phyloP scores from a whole-genome alignment of 1,140 invertebrate species.

The Cephus cinctus region DNA sequence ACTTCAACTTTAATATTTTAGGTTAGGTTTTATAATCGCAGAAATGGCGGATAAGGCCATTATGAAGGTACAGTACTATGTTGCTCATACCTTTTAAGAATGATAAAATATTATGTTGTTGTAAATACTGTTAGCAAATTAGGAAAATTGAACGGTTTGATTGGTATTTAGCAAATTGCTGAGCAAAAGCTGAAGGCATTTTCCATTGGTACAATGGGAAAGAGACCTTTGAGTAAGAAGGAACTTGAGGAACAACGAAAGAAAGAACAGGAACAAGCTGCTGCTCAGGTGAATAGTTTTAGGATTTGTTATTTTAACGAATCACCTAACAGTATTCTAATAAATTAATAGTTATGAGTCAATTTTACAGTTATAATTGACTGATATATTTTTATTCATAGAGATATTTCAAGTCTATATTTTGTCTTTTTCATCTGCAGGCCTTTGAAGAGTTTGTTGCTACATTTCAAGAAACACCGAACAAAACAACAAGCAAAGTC shows the following conservation, averaged over 20 bases:
- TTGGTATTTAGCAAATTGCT: constrained; percentile 61
- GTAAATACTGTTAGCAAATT: constrained; percentile 1
- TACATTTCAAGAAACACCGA: constrained; percentile 89
- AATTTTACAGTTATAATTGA: too few species aligned
- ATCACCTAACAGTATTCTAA: too few species aligned
- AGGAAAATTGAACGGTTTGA: constrained; percentile 3
- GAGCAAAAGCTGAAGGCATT: constrained; percentile 80
- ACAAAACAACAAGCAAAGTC: constrained; percentile 77
- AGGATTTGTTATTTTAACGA: constrained; percentile 9
- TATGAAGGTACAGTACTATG: constrained; percentile 41
- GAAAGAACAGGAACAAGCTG: constrained; percentile 86
- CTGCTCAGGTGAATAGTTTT: constrained; percentile 63
- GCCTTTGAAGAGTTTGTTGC: constrained; percentile 97
- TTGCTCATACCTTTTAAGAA: constrained; percentile 6
- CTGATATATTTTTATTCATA: constrained; percentile 3
- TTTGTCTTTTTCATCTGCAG: constrained; percentile 53
- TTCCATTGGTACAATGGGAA: constrained; percentile 80
- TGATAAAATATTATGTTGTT: constrained; percentile 4
- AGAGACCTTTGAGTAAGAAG: constrained; percentile 77
- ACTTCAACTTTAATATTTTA: constrained; percentile 11
- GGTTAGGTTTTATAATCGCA: constrained; percentile 16
- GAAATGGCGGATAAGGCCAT: constrained; percentile 52
- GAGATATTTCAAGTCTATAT: neutral
- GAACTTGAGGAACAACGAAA: constrained; percentile 86
- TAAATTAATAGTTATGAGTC: too few species aligned